These are phyloP conservation scores for Galaxea fascicularis DNA, from an alignment of 92 coral and sea anemone genomes.

Conservation along the genomic window DNA sequence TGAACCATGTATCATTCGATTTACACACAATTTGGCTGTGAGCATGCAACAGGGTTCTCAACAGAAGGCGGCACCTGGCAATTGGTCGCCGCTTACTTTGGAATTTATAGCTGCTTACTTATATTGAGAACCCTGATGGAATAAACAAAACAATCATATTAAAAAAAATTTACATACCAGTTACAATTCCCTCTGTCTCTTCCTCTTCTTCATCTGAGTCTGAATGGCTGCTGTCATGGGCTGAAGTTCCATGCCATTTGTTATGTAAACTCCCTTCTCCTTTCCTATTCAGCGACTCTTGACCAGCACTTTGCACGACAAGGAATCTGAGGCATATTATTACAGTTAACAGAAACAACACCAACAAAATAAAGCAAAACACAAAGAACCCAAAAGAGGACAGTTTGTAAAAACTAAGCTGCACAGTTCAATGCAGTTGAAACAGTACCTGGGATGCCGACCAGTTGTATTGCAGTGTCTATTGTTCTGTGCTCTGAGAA, in stretches of 20 bases:
- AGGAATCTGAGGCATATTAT: slow-evolving; percentile 27
- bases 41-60: too few relatives aligned
- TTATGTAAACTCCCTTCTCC: slow-evolving; percentile 13
- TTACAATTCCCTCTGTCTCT: slow-evolving; percentile 78
- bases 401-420: too few relatives aligned
- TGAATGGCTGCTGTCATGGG: slow-evolving; percentile 28
- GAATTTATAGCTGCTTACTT: too few relatives aligned
- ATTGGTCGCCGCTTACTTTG: too few relatives aligned
- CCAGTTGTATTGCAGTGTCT: slow-evolving; percentile 28
- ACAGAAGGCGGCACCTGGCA: too few relatives aligned
- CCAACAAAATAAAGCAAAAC: background rate
- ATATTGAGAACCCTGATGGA: too few relatives aligned
- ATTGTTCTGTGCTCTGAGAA: slow-evolving; percentile 18
- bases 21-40: too few relatives aligned
- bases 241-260: background rate
- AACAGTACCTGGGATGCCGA: slow-evolving; percentile 29
- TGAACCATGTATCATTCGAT: too few relatives aligned
- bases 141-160: too few relatives aligned
- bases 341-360: background rate
- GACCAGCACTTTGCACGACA: slow-evolving; percentile 34
- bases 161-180: slow-evolving; percentile 43
- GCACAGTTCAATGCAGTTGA: background rate
- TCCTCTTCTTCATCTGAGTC: slow-evolving; percentile 88
- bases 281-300: slow-evolving; percentile 22
- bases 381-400: too few relatives aligned